Evolutionary conservation across 2,888 invertebrate genomes (phyloP).

Genomic region (Megaustenia siamemsis): DNA sequence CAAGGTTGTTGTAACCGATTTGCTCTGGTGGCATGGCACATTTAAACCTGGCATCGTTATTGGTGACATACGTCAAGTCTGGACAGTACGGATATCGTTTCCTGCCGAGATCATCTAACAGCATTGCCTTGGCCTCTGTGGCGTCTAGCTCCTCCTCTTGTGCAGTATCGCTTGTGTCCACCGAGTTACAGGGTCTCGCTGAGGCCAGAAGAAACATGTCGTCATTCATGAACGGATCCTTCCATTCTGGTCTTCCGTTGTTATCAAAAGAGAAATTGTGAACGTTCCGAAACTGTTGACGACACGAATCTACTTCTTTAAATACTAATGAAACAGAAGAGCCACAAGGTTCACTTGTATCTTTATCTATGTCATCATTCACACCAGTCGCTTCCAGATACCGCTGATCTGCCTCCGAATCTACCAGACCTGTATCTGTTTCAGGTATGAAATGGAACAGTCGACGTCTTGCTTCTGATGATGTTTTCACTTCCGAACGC

Average conservation of each 20-base stretch:
- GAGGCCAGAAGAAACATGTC: neutral
- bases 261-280: neutral
- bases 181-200: conserved; percentile 24
- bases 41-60: neutral
- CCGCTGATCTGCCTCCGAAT: neutral
- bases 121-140: conserved; percentile 24
- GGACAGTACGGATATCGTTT: conserved; percentile 44
- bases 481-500: too few relatives aligned
- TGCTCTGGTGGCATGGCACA: neutral
- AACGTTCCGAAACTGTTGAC: too few relatives aligned
- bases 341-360: neutral
- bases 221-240: neutral
- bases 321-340: neutral
- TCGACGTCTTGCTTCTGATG: too few relatives aligned
- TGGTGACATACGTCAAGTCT: conserved; percentile 35
- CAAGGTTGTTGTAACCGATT: too few relatives aligned
- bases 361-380: too few relatives aligned
- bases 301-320: too few relatives aligned
- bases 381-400: too few relatives aligned
- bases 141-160: neutral
- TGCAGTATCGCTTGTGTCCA: conserved; percentile 11
- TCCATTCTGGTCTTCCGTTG: neutral
- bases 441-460: too few relatives aligned
- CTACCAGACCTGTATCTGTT: too few relatives aligned
- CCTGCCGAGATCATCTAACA: conserved; percentile 37